Evolutionary conservation across 2,797 vertebrate species (phyloP).

Genomic region (Anniella stebbinsi): DNA sequence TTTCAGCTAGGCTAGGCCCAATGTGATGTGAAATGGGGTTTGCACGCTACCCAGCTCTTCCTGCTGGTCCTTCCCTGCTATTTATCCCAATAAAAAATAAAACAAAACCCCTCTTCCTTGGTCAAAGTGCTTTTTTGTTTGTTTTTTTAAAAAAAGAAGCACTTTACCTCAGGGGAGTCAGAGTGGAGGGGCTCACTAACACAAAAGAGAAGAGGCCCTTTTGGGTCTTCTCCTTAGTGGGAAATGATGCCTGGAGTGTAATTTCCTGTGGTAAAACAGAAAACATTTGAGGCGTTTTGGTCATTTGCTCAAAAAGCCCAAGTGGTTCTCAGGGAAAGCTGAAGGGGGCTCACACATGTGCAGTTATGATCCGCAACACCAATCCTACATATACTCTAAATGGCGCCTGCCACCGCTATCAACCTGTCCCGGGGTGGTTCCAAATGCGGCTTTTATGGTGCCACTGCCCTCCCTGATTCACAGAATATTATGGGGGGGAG

Average conservation of each 20-base stretch:
- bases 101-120: not conserved
- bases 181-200: not conserved
- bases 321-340: not conserved
- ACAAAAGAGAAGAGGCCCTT: no score
- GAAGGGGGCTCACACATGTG: no score
- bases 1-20: no score
- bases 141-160: not conserved
- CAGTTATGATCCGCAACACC: not conserved
- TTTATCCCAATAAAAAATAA: not conserved
- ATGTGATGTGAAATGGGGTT: not conserved
- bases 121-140: not conserved
- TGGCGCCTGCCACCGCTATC: not conserved
- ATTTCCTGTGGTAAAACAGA: not conserved
- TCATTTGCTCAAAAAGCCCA: not conserved
- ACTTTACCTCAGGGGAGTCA: not conserved
- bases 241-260: not conserved
- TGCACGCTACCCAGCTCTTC: not conserved
- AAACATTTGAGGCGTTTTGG: accelerated
- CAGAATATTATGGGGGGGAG: no score
- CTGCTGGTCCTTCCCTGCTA: no score
- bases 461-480: no score
- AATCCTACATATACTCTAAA: not conserved
- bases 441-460: no score
- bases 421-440: not conserved
- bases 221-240: no score